A percentile compares a stretch with the other conserved stretches of the same genome.
Evolutionary conservation across 2,888 invertebrate genomes (phyloP).

Genomic region (Pristionchus mayeri): DNA sequence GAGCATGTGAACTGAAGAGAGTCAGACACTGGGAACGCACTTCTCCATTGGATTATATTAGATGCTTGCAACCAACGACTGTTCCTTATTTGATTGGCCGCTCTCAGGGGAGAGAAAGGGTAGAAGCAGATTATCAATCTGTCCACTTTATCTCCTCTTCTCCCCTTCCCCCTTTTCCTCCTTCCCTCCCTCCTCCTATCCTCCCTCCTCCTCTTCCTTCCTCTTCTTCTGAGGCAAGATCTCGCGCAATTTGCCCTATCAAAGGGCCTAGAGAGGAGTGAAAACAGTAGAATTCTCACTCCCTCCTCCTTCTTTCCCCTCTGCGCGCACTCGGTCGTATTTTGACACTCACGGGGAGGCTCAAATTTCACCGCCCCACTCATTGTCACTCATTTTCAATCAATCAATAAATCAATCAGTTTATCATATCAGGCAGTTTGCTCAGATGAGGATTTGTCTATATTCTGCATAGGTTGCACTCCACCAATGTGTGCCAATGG

Average conservation of each 20-base stretch:
- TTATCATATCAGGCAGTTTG: too few species aligned
- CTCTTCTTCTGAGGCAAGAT: neutral
- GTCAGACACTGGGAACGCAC: neutral
- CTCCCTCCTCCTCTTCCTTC: conserved; percentile 28
- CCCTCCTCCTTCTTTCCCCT: too few species aligned
- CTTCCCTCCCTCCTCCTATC: neutral
- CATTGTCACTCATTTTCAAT: too few species aligned
- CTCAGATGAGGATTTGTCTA: too few species aligned
- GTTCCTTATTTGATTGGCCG: conserved; percentile 11
- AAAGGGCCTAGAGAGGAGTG: neutral
- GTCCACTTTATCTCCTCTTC: neutral
- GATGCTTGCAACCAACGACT: neutral
- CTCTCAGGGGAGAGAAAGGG: neutral
- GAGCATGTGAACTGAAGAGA: neutral
- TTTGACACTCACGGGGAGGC: too few species aligned
- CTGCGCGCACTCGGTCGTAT: too few species aligned
- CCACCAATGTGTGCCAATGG: too few species aligned
- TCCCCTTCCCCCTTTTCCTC: neutral
- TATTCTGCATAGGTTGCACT: too few species aligned
- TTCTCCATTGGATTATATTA: neutral
- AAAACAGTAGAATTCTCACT: too few species aligned
- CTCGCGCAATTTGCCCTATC: too few species aligned
- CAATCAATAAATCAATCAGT: too few species aligned
- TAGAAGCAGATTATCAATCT: conserved; percentile 9
- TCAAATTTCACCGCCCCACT: too few species aligned